phyloP scores from a whole-genome alignment of 2,113 vertebrate species.

The Dasyurus viverrinus region DNA sequence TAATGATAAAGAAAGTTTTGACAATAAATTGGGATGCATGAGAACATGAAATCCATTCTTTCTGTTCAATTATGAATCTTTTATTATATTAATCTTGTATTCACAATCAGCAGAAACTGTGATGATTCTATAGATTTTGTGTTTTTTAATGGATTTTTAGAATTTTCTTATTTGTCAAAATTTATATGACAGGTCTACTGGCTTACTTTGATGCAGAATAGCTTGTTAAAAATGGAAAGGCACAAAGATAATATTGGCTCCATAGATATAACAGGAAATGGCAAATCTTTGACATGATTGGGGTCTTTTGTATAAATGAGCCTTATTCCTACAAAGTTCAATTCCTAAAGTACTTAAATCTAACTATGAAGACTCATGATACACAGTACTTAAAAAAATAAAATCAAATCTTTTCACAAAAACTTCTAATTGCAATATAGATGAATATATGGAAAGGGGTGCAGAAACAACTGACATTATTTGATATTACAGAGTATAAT shows the following conservation, averaged over 20 bases:
- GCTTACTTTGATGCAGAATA: not conserved
- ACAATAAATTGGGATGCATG: not conserved
- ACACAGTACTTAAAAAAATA: not conserved
- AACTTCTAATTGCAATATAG: not conserved
- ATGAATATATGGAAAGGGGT: not conserved
- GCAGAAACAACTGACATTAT: not conserved
- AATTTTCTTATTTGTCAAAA: not conserved
- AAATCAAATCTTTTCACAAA: not conserved
- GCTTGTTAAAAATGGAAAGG: not conserved
- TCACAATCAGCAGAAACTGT: not conserved
- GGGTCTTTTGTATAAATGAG: not conserved
- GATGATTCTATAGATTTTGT: not conserved
- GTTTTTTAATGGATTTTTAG: not conserved
- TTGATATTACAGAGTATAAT: not conserved
- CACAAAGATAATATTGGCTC: not conserved
- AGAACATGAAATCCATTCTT: not conserved
- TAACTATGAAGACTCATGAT: not conserved
- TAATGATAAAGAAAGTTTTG: not conserved
- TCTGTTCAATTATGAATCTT: not conserved
- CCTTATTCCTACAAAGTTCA: not conserved
- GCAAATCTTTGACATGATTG: not conserved
- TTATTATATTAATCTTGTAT: not conserved
- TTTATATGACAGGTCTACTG: not conserved
- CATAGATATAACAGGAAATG: not conserved
- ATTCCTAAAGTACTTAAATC: not conserved